phyloP scores from a whole-genome alignment of 2,797 vertebrate species.

The Pseudochirops corinnae region DNA sequence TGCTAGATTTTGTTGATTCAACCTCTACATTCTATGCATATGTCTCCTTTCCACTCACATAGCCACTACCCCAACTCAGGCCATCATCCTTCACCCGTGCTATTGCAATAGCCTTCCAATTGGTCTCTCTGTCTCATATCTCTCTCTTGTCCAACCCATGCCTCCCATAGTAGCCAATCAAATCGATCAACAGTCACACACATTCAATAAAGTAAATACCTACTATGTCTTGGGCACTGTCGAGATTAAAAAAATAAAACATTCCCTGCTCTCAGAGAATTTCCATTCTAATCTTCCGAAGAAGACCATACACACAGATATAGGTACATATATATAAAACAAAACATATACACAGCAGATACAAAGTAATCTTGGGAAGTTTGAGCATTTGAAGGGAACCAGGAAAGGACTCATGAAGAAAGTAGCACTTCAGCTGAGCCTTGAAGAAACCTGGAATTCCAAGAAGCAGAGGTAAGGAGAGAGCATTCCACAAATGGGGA shows the following conservation, averaged over 20 bases:
- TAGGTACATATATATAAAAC: not conserved
- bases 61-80: not conserved
- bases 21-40: not conserved
- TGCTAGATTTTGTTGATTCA: not conserved
- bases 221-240: not conserved
- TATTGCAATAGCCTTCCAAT: not conserved
- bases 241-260: not conserved
- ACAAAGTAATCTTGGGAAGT: not conserved
- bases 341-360: not conserved
- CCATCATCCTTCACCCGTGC: not conserved
- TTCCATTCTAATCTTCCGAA: not conserved
- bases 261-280: not conserved
- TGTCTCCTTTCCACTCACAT: not conserved
- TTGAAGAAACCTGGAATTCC: not conserved
- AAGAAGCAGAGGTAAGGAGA: not conserved
- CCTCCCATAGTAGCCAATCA: not conserved
- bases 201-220: not conserved
- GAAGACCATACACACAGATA: not conserved
- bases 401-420: not conserved
- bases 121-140: not conserved
- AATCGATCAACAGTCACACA: not conserved
- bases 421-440: not conserved
- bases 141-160: not conserved
- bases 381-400: not conserved
- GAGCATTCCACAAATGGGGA: not conserved